Base-by-base conservation (phyloP, 2,888 invertebrate species). In the Pharmacophagus antenor region DNA sequence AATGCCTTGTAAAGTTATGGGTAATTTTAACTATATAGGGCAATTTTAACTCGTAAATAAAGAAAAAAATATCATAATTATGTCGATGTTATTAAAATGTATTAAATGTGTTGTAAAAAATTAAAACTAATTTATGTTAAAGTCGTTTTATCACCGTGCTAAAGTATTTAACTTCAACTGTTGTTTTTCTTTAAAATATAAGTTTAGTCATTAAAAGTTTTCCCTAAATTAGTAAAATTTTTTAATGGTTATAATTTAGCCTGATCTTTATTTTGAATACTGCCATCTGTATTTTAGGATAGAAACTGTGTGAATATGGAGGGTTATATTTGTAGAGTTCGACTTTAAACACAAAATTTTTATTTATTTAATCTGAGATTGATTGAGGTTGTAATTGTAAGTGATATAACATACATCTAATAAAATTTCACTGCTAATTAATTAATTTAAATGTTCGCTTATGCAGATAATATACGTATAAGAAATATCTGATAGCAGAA, bases 401-500 rank as follows among this genome's bases (percentile, higher is more conserved):
- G n/a, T n/a, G 2, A 4, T 37, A 37, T n/a, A n/a, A n/a, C 15
- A 5, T n/a, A n/a, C 3, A n/a, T n/a, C 1, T 5, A 37, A 37
- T 37, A 27, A 10, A 6, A 27, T 27, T 10, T 27, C 7, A 1
- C 2, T 4, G 12, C 15, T 31, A 15, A 15, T 10, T 31, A 31
- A 31, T 31, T 31, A 3, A 2, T 31, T 0, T 7, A 31, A 31
- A 31, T 31, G 3, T 15, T 1, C 10, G 4, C 10, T 15, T 4
- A 15, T 31, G 31, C 15, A 12, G 15, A 62, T 61, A 31, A 2
- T 31, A 10, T 10, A 3, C 15, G 31, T 37, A 37, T 37, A n/a
- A 37, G n/a, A 4, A 64, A 61, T 65, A 56, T 50, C 2, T 31
- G 15, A 0, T 21, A 12, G 17, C 6, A 8, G 54, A 48, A 59